A percentile compares a stretch with the other conserved stretches of the same genome.
Evolutionary conservation across 2,797 vertebrate species (phyloP).

Genomic region (Ispidina lecontei): DNA sequence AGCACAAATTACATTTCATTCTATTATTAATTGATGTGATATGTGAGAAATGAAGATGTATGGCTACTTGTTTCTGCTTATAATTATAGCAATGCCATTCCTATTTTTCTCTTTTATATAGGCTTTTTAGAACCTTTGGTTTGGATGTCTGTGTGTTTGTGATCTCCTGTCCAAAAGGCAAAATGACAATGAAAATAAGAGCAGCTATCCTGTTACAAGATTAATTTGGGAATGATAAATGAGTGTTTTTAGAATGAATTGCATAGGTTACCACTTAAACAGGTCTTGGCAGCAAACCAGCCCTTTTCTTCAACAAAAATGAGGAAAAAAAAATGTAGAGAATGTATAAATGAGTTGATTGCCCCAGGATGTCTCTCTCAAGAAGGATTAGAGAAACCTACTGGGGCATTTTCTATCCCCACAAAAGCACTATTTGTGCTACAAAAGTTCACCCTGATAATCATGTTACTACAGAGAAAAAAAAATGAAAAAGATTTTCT

Average conservation of each 20-base stretch:
- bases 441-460: conserved; percentile 31
- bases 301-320: conserved; percentile 3
- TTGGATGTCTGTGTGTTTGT: conserved; percentile 18
- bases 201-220: conserved; percentile 61
- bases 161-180: conserved; percentile 60
- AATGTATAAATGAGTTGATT: conserved; percentile 72
- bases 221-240: conserved; percentile 77
- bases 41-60: conserved; percentile 72
- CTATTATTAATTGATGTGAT: conserved; percentile 62
- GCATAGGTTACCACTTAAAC: conserved; percentile 70
- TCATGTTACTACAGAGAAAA: conserved; percentile 41
- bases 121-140: background rate
- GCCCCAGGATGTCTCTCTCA: conserved; percentile 68
- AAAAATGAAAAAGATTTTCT: background rate
- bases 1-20: conserved; percentile 62
- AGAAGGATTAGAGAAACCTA: conserved; percentile 68
- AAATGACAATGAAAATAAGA: conserved; percentile 60
- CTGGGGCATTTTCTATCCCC: conserved; percentile 40
- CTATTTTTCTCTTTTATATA: conserved; percentile 35
- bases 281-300: conserved; percentile 71
- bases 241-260: conserved; percentile 72
- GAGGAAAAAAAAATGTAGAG: conserved; percentile 32
- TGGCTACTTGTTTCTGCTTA: conserved; percentile 64
- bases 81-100: conserved; percentile 65
- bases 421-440: conserved; percentile 59